phyloP scores from a whole-genome alignment of 1,140 invertebrate species.

The Agraylea sexmaculata region DNA sequence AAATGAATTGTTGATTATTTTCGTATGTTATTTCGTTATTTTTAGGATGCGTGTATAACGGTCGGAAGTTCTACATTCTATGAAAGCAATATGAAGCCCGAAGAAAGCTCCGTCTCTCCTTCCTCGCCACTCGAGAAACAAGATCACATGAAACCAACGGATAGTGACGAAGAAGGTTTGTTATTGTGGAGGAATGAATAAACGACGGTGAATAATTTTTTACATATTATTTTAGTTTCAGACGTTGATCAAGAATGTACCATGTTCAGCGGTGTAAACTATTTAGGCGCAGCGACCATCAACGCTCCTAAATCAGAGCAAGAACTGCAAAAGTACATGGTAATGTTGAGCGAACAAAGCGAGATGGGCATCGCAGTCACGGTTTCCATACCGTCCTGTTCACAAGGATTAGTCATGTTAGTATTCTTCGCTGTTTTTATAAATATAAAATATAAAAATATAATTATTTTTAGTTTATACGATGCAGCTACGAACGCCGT shows the following conservation, averaged over 20 bases:
- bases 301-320: conserved; percentile 85
- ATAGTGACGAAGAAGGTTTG: conserved; percentile 56
- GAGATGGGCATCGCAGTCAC: conserved; percentile 77
- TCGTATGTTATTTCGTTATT: too few relatives aligned
- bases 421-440: conserved; percentile 24
- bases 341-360: conserved; percentile 56
- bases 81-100: conserved; percentile 30
- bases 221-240: conserved; percentile 39
- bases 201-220: conserved; percentile 8
- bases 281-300: conserved; percentile 85
- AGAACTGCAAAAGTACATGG: conserved; percentile 95
- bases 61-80: conserved; percentile 39
- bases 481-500: conserved; percentile 74
- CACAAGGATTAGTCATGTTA: conserved; percentile 71
- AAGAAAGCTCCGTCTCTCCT: conserved; percentile 36
- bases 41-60: conserved; percentile 33
- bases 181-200: conserved; percentile 16
- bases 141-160: conserved; percentile 61
- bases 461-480: conserved; percentile 57
- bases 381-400: conserved; percentile 83
- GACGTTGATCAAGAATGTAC: conserved; percentile 78
- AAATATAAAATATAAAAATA: conserved; percentile 1
- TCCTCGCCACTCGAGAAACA: conserved; percentile 56
- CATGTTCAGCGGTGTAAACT: conserved; percentile 87
- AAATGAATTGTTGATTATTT: too few relatives aligned